Conservation (phyloP, 2,797 vertebrate species). For the Catharus ustulatus region DNA sequence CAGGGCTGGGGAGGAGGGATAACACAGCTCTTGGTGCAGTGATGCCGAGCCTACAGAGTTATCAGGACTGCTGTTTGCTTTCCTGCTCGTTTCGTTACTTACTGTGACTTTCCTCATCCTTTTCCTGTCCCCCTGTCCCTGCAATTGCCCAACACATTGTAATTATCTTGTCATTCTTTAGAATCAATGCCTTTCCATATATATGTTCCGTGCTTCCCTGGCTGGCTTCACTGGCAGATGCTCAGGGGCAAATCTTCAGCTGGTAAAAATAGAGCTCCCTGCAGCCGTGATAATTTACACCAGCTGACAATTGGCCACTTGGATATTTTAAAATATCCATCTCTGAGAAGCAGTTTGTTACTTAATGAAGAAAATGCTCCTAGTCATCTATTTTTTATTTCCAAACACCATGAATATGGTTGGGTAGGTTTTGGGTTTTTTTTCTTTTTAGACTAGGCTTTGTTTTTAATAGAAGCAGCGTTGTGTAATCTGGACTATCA, state of each 20-base stretch:
- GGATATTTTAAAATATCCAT: constrained; percentile 9
- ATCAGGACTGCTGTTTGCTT: background rate
- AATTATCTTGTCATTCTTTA: background rate
- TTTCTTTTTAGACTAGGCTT: background rate
- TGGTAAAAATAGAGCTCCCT: constrained; percentile 45
- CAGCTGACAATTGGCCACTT: constrained; percentile 23
- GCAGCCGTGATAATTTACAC: background rate
- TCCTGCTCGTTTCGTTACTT: background rate
- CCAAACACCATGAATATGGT: background rate
- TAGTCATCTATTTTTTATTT: constrained; percentile 3
- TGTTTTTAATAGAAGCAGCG: background rate
- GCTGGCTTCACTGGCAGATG: background rate
- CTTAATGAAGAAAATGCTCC: background rate
- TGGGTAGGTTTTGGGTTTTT: background rate
- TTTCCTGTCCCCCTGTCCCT: background rate
- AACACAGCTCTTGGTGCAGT: background rate
- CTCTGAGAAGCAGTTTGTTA: constrained; percentile 33
- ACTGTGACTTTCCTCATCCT: background rate
- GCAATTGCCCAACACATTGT: background rate
- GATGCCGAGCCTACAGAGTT: accelerated
- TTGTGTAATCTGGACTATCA: background rate
- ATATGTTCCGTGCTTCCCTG: background rate
- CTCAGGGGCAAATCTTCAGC: constrained; percentile 30
- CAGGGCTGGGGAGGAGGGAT: background rate
- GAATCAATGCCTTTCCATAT: background rate